Conservation (phyloP, 2,888 invertebrate genomes). For the Amiota communis region DNA sequence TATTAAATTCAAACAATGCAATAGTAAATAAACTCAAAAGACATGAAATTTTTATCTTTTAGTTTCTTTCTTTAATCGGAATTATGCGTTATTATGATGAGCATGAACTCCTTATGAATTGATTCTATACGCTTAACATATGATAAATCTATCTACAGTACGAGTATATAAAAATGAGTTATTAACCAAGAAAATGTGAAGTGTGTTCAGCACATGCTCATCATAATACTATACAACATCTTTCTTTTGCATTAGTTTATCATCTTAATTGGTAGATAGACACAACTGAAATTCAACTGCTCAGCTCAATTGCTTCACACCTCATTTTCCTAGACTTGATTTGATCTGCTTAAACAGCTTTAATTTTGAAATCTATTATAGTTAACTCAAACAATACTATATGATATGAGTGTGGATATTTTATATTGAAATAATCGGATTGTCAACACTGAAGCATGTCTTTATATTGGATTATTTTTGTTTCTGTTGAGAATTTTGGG, state of each 20-base stretch:
- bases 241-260: not conserved
- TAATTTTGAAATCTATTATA: too few relatives aligned
- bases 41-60: conserved; percentile 26
- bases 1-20: too few relatives aligned
- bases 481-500: not conserved
- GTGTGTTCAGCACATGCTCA: conserved; percentile 7
- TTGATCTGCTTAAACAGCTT: too few relatives aligned
- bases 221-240: too few relatives aligned
- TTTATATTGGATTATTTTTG: conserved; percentile 8
- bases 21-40: conserved; percentile 7
- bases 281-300: conserved; percentile 1
- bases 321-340: not conserved
- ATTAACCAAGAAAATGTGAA: not conserved
- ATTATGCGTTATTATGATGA: too few relatives aligned
- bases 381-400: too few relatives aligned
- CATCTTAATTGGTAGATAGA: not conserved
- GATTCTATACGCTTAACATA: conserved; percentile 15
- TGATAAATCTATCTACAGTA: not conserved
- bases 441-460: conserved; percentile 1
- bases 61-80: not conserved
- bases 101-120: conserved; percentile 3
- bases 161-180: conserved; percentile 18
- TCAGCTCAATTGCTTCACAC: conserved; percentile 19
- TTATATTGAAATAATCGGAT: conserved; percentile 14
- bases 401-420: not conserved